Conservation (phyloP, 2,888 invertebrate genomes). For the Diarsia mendica region DNA sequence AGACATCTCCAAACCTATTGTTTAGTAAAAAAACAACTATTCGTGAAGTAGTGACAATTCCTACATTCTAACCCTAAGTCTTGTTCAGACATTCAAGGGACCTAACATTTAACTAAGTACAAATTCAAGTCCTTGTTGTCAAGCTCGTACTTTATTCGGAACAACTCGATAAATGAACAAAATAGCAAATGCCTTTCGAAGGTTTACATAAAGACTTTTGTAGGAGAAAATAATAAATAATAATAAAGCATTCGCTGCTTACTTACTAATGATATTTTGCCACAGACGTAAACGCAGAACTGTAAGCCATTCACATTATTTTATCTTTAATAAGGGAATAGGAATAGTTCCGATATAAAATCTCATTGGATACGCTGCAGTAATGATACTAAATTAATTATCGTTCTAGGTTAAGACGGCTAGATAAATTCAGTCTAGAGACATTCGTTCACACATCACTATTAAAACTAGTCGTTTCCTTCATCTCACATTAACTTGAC, state of each 20-base stretch:
- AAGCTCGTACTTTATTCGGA: conserved; percentile 16
- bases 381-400: not conserved
- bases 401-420: not conserved
- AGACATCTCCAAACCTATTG: not conserved
- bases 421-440: not conserved
- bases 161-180: conserved; percentile 4
- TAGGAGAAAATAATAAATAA: not conserved
- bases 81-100: conserved; percentile 7
- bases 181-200: not conserved
- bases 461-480: conserved; percentile 6
- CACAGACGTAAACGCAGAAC: not conserved
- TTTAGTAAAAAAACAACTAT: not conserved
- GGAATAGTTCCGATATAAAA: not conserved
- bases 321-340: not conserved
- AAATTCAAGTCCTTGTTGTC: conserved; percentile 27
- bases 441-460: not conserved
- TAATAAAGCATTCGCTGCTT: not conserved
- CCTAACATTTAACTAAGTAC: conserved; percentile 12
- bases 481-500: not conserved
- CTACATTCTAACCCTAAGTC: not conserved
- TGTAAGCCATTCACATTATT: not conserved
- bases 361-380: not conserved
- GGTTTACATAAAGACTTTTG: not conserved
- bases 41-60: not conserved
- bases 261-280: not conserved